Evolutionary conservation across 2,113 vertebrate species (phyloP).

Genomic region (Chionomys nivalis): DNA sequence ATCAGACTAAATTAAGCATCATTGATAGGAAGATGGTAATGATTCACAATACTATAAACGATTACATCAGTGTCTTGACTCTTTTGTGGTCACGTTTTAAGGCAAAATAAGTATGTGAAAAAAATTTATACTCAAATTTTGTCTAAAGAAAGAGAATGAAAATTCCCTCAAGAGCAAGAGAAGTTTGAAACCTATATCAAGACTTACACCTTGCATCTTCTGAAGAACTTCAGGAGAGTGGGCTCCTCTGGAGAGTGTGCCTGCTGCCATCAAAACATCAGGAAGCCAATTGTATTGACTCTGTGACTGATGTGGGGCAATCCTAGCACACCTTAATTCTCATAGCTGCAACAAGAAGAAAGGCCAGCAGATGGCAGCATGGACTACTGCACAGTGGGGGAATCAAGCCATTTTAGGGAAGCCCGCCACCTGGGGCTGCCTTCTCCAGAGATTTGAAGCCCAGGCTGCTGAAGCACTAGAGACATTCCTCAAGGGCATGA

Average conservation of each 20-base stretch:
- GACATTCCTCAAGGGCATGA: too few species aligned
- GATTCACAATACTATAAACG: not conserved
- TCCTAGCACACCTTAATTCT: not conserved
- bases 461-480: not conserved
- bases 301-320: not conserved
- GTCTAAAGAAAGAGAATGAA: not conserved
- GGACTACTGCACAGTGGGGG: not conserved
- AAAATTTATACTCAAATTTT: not conserved
- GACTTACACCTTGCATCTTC: not conserved
- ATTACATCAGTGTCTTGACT: not conserved
- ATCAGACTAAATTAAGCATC: not conserved
- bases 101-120: not conserved
- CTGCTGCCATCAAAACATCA: not conserved
- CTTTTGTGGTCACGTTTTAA: not conserved
- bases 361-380: slow-evolving; percentile 73
- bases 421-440: not conserved
- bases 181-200: not conserved
- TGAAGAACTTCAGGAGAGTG: not conserved
- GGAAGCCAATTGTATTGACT: not conserved
- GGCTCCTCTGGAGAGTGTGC: not conserved
- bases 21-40: not conserved
- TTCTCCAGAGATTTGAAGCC: not conserved
- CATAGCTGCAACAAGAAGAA: slow-evolving; percentile 31
- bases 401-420: not conserved
- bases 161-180: not conserved